A percentile compares a stretch with the other conserved stretches of the same genome.
phyloP scores from a whole-genome alignment of 2,888 invertebrate genomes.

The Synergus laeviventris region DNA sequence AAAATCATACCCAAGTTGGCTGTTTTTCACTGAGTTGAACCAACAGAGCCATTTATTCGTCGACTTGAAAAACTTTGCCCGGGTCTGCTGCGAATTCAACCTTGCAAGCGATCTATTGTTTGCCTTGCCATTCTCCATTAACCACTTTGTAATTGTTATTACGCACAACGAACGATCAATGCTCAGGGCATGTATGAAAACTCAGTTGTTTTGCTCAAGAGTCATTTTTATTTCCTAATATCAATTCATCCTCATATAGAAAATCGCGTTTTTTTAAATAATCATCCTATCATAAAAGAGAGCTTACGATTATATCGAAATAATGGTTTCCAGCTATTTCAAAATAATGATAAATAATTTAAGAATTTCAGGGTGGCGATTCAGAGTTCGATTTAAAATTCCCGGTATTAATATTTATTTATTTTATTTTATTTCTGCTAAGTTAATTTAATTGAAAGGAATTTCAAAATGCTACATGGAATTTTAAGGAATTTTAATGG shows the following conservation, averaged over 20 bases:
- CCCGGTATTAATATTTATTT: too few species aligned
- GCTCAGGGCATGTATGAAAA: neutral
- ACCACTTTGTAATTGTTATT: slow-evolving; percentile 10
- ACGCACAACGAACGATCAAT: slow-evolving; percentile 9
- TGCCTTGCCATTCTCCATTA: neutral
- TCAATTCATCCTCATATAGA: neutral
- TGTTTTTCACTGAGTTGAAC: slow-evolving; percentile 13
- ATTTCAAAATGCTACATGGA: too few species aligned
- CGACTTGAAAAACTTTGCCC: slow-evolving; percentile 5
- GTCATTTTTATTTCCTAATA: neutral
- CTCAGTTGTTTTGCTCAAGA: too few species aligned
- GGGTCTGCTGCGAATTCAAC: slow-evolving; percentile 1
- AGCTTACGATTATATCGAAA: too few species aligned
- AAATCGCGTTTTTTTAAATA: neutral
- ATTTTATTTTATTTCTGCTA: too few species aligned
- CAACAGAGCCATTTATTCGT: neutral
- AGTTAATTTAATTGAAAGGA: too few species aligned
- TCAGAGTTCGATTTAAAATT: too few species aligned
- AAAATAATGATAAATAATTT: too few species aligned
- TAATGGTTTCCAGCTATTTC: too few species aligned
- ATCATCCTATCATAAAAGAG: too few species aligned
- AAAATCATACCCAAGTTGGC: slow-evolving; percentile 11
- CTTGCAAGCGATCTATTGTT: neutral
- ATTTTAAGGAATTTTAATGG: too few species aligned
- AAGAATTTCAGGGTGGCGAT: too few species aligned